These are phyloP conservation scores for Rhincodon typus DNA, from an alignment of 2,797 vertebrate species.

Conservation along the genomic window DNA sequence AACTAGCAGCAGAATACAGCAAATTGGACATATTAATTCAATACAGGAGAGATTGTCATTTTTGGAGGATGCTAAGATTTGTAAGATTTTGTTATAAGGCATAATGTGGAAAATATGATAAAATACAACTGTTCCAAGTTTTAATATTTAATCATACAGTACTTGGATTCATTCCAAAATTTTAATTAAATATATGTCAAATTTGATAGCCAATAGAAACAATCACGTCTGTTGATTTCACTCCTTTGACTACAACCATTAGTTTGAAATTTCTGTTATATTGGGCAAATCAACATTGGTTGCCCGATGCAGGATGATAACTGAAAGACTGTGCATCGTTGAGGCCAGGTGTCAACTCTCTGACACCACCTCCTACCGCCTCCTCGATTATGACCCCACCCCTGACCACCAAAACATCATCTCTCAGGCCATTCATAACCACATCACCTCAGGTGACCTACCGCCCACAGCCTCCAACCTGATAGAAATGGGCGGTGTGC, in stretches of 20 bases:
- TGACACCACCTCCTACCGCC: no score
- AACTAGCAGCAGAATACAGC: not conserved
- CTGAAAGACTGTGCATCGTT: not conserved
- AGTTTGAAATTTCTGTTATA: constrained; percentile 3
- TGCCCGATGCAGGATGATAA: not conserved
- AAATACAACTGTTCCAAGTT: not conserved
- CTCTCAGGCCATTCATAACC: no score
- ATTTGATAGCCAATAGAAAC: not conserved
- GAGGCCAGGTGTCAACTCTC: no score
- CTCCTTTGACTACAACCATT: not conserved
- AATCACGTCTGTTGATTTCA: not conserved
- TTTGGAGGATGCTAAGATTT: not conserved
- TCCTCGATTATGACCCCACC: no score
- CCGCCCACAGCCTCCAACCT: no score
- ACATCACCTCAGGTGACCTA: no score
- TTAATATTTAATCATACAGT: not conserved
- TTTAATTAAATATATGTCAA: not conserved
- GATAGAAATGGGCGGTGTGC: no score
- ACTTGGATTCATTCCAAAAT: not conserved
- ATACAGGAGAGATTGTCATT: not conserved
- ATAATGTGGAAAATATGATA: not conserved
- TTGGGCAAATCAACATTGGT: not conserved
- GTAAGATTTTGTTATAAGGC: not conserved
- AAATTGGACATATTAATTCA: not conserved
- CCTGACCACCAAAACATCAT: no score